Percentiles rank a stretch among this genome's conserved stretches.
These are phyloP conservation scores for Sericinus montela DNA, from an alignment of 2,888 invertebrate species.

Conservation along the genomic window DNA sequence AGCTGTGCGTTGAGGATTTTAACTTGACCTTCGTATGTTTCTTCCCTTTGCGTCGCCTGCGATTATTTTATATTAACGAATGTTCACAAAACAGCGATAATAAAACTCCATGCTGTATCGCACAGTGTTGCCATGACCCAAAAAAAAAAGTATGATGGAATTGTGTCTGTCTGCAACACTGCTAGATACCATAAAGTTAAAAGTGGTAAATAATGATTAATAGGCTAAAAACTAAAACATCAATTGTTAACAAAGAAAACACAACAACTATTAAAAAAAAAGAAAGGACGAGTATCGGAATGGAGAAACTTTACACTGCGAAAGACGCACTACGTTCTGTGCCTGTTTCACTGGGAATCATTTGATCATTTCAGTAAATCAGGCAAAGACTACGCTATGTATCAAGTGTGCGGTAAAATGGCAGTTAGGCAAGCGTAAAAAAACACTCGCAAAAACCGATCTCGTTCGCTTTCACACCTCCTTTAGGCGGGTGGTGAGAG, in stretches of 20 bases:
- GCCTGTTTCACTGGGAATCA: constrained; percentile 27
- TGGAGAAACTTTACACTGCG: constrained; percentile 41
- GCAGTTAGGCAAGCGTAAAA: constrained; percentile 69
- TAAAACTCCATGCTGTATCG: constrained; percentile 59
- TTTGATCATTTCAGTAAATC: constrained; percentile 31
- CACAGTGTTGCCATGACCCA: constrained; percentile 30
- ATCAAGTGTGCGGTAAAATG: constrained; percentile 49
- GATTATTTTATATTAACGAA: constrained; percentile 71
- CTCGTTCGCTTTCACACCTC: constrained; percentile 87
- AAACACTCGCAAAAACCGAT: constrained; percentile 57
- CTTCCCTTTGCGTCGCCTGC: constrained; percentile 97
- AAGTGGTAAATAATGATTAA: constrained; percentile 23
- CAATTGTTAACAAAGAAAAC: constrained; percentile 36
- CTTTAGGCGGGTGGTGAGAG: constrained; percentile 98
- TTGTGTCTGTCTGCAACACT: constrained; percentile 30
- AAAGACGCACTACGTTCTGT: constrained; percentile 47
- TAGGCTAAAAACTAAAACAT: constrained; percentile 24
- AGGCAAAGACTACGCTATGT: constrained; percentile 42
- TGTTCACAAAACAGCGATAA: constrained; percentile 63
- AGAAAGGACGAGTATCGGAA: constrained; percentile 33
- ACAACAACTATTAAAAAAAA: constrained; percentile 42
- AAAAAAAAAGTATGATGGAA: constrained; percentile 16
- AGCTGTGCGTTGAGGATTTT: constrained; percentile 93
- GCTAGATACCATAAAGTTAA: constrained; percentile 36
- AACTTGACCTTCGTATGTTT: constrained; percentile 94